These are phyloP conservation scores for Ciconia boyciana DNA, from an alignment of 2,113 vertebrate species.

Conservation along the genomic window DNA sequence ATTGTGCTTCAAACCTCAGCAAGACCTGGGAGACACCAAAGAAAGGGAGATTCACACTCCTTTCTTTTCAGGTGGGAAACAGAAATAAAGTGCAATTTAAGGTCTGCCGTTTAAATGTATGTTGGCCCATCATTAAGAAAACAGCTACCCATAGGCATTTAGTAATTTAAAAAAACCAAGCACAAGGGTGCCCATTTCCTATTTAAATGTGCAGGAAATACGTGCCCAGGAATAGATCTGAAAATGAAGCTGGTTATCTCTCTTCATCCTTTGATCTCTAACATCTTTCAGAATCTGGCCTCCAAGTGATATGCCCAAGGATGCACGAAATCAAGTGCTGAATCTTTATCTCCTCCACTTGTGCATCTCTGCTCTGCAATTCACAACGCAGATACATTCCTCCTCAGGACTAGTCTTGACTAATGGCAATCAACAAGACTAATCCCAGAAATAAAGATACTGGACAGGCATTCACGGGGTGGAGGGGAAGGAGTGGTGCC, in stretches of 20 bases:
- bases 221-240: neutral
- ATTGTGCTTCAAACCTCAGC: neutral
- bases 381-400: neutral
- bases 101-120: neutral
- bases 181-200: neutral
- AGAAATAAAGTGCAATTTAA: neutral
- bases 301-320: conserved; percentile 1
- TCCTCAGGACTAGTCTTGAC: neutral
- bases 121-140: neutral
- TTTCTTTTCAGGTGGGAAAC: neutral
- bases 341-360: neutral
- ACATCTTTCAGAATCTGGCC: neutral
- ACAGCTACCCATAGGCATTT: neutral
- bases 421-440: neutral
- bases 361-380: neutral
- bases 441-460: neutral
- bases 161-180: neutral
- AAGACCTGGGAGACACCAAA: neutral
- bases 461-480: neutral
- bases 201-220: neutral
- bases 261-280: conserved; percentile 27
- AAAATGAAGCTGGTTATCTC: neutral
- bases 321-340: neutral
- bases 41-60: neutral
- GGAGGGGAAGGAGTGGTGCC: neutral